A percentile compares a stretch with the other conserved stretches of the same genome.
These are phyloP conservation scores for Willisornis vidua DNA, from an alignment of 2,113 vertebrate genomes.

Conservation along the genomic window DNA sequence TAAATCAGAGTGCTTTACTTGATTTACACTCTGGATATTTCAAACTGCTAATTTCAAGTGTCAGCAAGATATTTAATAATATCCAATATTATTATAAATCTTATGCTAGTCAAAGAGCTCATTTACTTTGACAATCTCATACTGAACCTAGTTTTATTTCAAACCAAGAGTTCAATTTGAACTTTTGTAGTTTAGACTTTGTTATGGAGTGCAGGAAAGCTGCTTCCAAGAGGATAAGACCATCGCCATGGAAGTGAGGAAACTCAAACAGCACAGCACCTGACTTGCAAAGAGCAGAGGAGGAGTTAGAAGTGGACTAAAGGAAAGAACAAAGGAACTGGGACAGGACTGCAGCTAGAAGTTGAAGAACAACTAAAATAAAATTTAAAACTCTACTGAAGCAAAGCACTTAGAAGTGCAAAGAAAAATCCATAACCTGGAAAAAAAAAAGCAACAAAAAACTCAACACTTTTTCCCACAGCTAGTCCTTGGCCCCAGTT, in stretches of 20 bases:
- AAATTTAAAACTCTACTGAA: neutral
- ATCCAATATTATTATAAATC: neutral
- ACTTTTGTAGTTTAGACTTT: neutral
- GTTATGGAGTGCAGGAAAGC: neutral
- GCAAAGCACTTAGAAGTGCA: neutral
- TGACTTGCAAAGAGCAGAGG: neutral
- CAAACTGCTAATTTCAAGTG: neutral
- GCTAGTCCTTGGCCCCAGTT: neutral
- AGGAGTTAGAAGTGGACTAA: neutral
- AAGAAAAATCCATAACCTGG: neutral
- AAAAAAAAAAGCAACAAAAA: neutral
- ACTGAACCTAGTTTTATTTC: neutral
- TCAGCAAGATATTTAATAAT: neutral
- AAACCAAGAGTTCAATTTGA: neutral
- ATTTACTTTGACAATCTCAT: neutral
- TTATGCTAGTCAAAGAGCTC: neutral
- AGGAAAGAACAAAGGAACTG: neutral
- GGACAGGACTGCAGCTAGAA: neutral
- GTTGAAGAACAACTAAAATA: neutral
- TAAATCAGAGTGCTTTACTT: neutral
- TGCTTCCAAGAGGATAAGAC: neutral
- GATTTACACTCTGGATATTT: neutral
- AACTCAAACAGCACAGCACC: neutral
- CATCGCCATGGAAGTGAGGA: neutral
- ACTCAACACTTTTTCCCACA: neutral